A percentile compares a stretch with the other conserved stretches of the same genome.
Evolutionary conservation across 2,113 vertebrate species (phyloP).

Genomic region (Trichomycterus rosablanca): DNA sequence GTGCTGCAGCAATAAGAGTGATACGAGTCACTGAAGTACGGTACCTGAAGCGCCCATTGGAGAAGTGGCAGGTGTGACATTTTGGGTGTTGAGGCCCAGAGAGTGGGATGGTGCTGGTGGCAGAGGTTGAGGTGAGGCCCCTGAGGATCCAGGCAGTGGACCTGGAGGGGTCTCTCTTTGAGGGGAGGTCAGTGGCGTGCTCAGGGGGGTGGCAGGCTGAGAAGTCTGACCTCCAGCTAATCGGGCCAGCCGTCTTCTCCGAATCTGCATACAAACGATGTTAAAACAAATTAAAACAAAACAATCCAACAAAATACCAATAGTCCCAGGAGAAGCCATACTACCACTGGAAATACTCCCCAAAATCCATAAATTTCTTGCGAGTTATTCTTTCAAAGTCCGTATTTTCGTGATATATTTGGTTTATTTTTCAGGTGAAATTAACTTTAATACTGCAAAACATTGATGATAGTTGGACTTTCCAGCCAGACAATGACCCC

Average conservation of each 20-base stretch:
- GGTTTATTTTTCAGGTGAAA: too few species aligned
- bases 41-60: slow-evolving; percentile 92
- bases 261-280: slow-evolving; percentile 70
- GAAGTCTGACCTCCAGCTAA: slow-evolving; percentile 89
- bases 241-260: slow-evolving; percentile 87
- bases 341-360: too few species aligned
- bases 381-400: too few species aligned
- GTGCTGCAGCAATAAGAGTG: not conserved
- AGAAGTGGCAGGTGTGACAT: slow-evolving; percentile 92
- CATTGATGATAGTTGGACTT: too few species aligned
- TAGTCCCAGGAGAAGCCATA: not conserved
- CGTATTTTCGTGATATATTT: too few species aligned
- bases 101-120: slow-evolving; percentile 81
- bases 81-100: slow-evolving; percentile 84
- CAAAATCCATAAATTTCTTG: too few species aligned
- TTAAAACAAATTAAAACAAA: slow-evolving; percentile 3
- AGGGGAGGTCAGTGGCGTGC: slow-evolving; percentile 85
- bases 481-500: too few species aligned
- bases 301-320: not conserved
- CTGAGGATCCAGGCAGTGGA: slow-evolving; percentile 77
- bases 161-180: slow-evolving; percentile 94
- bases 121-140: slow-evolving; percentile 66
- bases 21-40: slow-evolving; percentile 1
- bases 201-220: slow-evolving; percentile 87
- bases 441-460: too few species aligned